phyloP scores from a whole-genome alignment of 1,140 invertebrate genomes.

The Anagrus nilaparvatae region DNA sequence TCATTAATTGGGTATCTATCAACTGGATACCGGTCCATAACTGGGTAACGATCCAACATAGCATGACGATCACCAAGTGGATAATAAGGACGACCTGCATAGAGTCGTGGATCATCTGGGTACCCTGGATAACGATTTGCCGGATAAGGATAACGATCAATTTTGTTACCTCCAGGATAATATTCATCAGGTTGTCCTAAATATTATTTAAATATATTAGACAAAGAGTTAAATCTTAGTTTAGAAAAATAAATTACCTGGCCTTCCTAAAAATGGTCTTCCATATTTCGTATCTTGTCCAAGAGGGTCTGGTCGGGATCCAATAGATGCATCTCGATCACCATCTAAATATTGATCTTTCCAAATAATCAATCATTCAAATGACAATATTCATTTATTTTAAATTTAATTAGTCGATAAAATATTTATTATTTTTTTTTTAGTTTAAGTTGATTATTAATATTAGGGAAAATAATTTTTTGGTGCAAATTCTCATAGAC shows the following conservation, averaged over 20 bases:
- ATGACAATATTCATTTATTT: not conserved
- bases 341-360: constrained; percentile 40
- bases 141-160: constrained; percentile 36
- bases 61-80: constrained; percentile 27
- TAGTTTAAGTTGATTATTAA: too few species aligned
- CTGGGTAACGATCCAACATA: constrained; percentile 25
- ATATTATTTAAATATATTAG: not conserved
- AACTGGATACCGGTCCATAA: constrained; percentile 29
- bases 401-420: too few species aligned
- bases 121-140: constrained; percentile 27
- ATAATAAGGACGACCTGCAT: too few species aligned
- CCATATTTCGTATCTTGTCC: constrained; percentile 46
- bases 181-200: constrained; percentile 38
- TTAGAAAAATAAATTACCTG: constrained; percentile 23
- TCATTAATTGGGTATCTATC: constrained; percentile 36
- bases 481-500: too few species aligned
- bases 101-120: constrained; percentile 35
- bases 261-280: constrained; percentile 39
- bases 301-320: constrained; percentile 42
- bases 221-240: not conserved
- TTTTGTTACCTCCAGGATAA: constrained; percentile 31
- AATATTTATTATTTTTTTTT: too few species aligned
- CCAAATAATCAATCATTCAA: too few species aligned
- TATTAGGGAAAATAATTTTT: too few species aligned
- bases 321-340: constrained; percentile 27